Conservation (phyloP, 2,797 vertebrate species). For the Phataginus tricuspis region DNA sequence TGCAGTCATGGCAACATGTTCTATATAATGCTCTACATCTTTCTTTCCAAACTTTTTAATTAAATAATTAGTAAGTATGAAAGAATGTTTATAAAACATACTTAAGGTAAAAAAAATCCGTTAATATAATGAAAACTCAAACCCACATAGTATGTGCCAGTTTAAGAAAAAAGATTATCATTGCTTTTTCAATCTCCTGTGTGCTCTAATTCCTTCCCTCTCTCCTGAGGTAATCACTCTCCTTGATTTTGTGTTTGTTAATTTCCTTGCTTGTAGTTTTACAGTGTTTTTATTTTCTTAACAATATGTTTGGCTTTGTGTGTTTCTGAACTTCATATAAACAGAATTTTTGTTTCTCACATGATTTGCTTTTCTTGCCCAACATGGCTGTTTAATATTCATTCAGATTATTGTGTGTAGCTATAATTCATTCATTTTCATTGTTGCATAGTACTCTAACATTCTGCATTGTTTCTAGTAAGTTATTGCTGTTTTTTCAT, state of each 20-base stretch:
- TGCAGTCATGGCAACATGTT: neutral
- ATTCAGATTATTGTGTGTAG: neutral
- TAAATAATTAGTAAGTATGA: neutral
- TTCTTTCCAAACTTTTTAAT: neutral
- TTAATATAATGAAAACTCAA: neutral
- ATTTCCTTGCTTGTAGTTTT: neutral
- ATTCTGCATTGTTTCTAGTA: neutral
- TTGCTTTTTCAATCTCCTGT: neutral
- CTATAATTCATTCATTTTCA: neutral
- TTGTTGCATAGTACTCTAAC: neutral
- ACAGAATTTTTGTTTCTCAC: neutral
- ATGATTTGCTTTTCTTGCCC: neutral
- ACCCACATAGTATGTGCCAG: neutral
- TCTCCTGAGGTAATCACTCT: neutral
- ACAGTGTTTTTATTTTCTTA: neutral
- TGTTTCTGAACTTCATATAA: neutral
- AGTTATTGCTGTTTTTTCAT: neutral
- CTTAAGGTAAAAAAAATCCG: neutral
- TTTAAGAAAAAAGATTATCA: neutral
- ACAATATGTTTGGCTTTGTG: neutral
- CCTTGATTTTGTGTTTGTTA: neutral
- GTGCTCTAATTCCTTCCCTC: neutral
- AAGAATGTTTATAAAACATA: neutral
- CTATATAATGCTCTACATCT: neutral
- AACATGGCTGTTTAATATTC: neutral